phyloP scores from a whole-genome alignment of 1,140 invertebrate genomes.

The Hylaeus volcanicus region DNA sequence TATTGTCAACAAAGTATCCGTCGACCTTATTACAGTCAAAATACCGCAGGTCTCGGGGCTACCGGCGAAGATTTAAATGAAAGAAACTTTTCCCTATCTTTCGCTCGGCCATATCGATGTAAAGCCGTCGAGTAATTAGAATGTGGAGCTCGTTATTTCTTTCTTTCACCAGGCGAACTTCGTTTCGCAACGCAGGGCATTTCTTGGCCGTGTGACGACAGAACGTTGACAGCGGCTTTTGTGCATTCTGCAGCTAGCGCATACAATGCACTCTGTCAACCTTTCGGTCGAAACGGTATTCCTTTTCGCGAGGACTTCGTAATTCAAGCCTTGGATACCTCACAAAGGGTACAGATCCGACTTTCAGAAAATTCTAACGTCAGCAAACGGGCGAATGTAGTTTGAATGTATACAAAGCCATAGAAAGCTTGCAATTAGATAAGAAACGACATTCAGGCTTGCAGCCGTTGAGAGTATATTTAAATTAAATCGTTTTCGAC shows the following conservation, averaged over 20 bases:
- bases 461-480: too few relatives aligned
- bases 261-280: background rate
- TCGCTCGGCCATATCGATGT: conserved; percentile 2
- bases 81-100: conserved; percentile 36
- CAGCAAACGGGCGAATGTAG: background rate
- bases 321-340: background rate
- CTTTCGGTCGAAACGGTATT: background rate
- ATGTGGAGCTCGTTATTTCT: conserved; percentile 43
- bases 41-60: background rate
- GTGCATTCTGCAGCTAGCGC: background rate
- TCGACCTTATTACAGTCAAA: conserved; percentile 43
- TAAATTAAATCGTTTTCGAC: too few relatives aligned
- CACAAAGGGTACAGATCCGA: background rate
- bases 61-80: conserved; percentile 18
- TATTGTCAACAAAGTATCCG: conserved; percentile 44
- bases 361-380: background rate
- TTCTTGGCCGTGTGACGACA: conserved; percentile 25
- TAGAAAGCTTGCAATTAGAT: too few relatives aligned
- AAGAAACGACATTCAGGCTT: too few relatives aligned
- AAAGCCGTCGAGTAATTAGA: conserved; percentile 36
- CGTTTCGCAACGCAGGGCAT: background rate
- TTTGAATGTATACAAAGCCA: background rate
- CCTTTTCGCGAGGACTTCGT: background rate
- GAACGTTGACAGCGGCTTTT: conserved; percentile 23
- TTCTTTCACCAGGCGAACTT: conserved; percentile 3